Conservation (phyloP, 1,140 invertebrate genomes). For the Apocrypta bakeri region DNA sequence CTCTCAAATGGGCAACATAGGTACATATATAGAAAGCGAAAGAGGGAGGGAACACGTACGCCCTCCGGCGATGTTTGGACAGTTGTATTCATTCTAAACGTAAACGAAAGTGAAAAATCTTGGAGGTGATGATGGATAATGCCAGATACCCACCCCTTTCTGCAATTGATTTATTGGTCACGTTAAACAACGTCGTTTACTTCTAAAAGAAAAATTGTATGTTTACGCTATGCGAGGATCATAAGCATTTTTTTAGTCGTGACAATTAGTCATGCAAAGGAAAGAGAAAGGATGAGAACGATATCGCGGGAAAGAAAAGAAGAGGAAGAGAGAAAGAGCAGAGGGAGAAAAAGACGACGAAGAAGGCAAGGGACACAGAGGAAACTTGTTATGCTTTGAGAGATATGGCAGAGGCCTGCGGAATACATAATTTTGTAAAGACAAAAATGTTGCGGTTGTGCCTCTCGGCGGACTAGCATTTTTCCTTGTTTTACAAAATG, state of each 20-base stretch:
- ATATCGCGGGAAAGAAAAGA: slow-evolving; percentile 23
- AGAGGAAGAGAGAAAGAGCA: slow-evolving; percentile 40
- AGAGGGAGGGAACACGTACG: neutral
- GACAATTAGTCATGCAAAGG: slow-evolving; percentile 14
- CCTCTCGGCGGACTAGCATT: slow-evolving; percentile 70
- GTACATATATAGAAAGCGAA: neutral
- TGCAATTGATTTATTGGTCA: neutral
- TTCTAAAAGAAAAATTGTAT: neutral
- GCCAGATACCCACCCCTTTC: neutral
- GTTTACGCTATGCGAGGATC: too few species aligned
- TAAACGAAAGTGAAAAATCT: slow-evolving; percentile 15
- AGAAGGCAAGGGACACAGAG: slow-evolving; percentile 62
- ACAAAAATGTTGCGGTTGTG: slow-evolving; percentile 75
- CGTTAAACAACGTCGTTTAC: neutral
- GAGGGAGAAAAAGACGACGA: slow-evolving; percentile 44
- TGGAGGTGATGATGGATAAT: neutral
- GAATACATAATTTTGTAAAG: slow-evolving; percentile 76
- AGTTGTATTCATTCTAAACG: neutral
- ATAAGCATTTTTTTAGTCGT: slow-evolving; percentile 23
- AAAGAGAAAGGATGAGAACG: slow-evolving; percentile 30
- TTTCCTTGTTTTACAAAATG: slow-evolving; percentile 75
- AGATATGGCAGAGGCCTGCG: slow-evolving; percentile 74
- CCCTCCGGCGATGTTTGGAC: slow-evolving; percentile 6
- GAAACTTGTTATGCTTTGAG: slow-evolving; percentile 76
- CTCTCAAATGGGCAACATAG: neutral